A percentile compares a stretch with the other conserved stretches of the same genome.
Conservation (phyloP, 2,888 invertebrate genomes). For the Cremastobaeus sp. region DNA sequence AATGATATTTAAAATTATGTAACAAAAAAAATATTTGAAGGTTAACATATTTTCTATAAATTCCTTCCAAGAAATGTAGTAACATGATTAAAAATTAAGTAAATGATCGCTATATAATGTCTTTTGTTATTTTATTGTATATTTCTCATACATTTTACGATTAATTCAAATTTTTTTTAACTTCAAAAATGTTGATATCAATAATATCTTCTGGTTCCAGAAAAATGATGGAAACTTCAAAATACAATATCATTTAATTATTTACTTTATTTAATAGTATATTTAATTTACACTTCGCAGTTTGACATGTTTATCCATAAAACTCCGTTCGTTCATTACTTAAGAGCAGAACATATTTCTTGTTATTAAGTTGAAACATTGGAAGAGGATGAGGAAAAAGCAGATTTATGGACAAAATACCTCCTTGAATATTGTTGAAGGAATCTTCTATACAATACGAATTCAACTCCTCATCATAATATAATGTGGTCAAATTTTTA, state of each 20-base stretch:
- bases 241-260: neutral
- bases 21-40: no score
- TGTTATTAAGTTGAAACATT: constrained; percentile 1
- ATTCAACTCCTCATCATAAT: constrained; percentile 14
- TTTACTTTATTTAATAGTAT: neutral
- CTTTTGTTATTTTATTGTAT: no score
- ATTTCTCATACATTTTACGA: no score
- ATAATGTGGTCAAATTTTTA: constrained; percentile 1
- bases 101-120: no score
- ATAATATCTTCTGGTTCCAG: no score
- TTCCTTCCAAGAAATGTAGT: no score
- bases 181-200: no score
- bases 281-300: neutral
- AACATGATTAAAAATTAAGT: no score
- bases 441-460: constrained; percentile 7
- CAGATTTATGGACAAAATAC: constrained; percentile 22
- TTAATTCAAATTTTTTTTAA: no score
- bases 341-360: constrained; percentile 28
- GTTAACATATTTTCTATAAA: no score
- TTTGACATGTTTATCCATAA: constrained; percentile 11
- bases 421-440: neutral
- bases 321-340: constrained; percentile 38
- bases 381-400: constrained; percentile 43
- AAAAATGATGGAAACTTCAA: no score
- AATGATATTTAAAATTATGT: neutral